Evolutionary conservation across 1,140 invertebrate species (phyloP), one percentile per base, ranked within the genome.

Genomic region (Drosophila lini): DNA sequence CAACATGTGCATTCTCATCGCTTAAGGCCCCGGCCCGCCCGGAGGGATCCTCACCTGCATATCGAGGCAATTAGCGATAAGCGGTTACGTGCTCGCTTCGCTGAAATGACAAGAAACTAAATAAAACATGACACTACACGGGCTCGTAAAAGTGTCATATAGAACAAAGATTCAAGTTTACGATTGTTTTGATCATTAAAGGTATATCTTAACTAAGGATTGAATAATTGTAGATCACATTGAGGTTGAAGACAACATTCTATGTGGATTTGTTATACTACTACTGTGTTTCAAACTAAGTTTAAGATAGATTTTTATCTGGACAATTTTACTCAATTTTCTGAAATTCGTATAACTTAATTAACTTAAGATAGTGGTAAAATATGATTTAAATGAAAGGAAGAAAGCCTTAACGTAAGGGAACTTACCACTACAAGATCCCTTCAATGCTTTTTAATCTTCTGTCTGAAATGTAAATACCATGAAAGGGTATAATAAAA

Each of bases 21-120:
- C 15, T n/a, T 7, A 0, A 67, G 63, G 57, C 62, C 62, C 56
- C 62, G 59, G 16, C 57, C 62, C 16, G 19, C 32, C 63, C 42
- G 38, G 4, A 22, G 9, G 13, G 25, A 40, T 63, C 52, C 28
- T 58, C 34, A 44, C 60, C 67, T 61, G 74, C 71, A 75, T 60
- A 68, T 61, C 71, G 57, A 34, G 69, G 32, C 61, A 77, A 61
- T 78, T 78, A 69, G 10, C 41, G 74, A 78, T 77, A 78, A 78
- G 74, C 34, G 28, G 10, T 44, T 78, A 78, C 74, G 74, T 78
- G 74, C 74, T 36, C n/a, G 16, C 25, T 32, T 22, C 34, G 22
- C 15, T 22, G n/a, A 40, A 63, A 32, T 25, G 16, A 15, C 63
- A 34, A 34, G 34, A 32, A 64, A 22, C 25, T 8, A 47, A 45